phyloP scores from a whole-genome alignment of 1,140 invertebrate species.

The Contarinia nasturtii region DNA sequence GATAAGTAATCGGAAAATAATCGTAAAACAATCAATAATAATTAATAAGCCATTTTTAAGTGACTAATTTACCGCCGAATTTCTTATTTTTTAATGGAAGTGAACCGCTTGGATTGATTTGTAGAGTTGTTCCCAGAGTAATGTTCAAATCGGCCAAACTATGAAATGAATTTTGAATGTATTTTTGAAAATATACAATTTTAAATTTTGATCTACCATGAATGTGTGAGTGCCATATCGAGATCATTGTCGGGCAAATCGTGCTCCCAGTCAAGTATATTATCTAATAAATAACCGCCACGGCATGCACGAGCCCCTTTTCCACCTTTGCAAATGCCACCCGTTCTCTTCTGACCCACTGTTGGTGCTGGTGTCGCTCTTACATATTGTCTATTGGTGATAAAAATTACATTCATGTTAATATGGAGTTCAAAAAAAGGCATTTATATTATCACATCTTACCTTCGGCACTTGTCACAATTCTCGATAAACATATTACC shows the following conservation, averaged over 20 bases:
- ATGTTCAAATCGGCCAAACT: conserved; percentile 82
- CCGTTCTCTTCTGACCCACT: conserved; percentile 79
- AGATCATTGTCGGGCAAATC: conserved; percentile 81
- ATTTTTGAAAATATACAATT: not conserved
- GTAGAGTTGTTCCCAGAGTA: conserved; percentile 86
- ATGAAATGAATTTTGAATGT: conserved; percentile 3
- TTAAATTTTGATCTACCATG: conserved; percentile 37
- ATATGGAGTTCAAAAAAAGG: conserved; percentile 1
- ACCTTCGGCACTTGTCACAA: conserved; percentile 76
- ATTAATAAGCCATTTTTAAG: conserved; percentile 92
- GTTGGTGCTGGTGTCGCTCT: conserved; percentile 57
- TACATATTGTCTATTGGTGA: conserved; percentile 54
- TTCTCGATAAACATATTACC: conserved; percentile 97
- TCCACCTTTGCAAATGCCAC: conserved; percentile 47
- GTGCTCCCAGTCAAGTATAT: conserved; percentile 96
- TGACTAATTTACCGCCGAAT: conserved; percentile 73
- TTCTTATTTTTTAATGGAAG: conserved; percentile 77
- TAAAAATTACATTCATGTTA: conserved; percentile 11
- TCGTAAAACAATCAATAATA: no score
- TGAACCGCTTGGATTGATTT: conserved; percentile 94
- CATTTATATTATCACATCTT: conserved; percentile 9
- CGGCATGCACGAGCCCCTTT: conserved; percentile 51
- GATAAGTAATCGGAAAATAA: no score
- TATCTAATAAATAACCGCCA: conserved; percentile 68
- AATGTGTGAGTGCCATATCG: conserved; percentile 67